These are phyloP conservation scores for Oryctes rhinoceros DNA, from an alignment of 1,140 invertebrate species.

Conservation along the genomic window DNA sequence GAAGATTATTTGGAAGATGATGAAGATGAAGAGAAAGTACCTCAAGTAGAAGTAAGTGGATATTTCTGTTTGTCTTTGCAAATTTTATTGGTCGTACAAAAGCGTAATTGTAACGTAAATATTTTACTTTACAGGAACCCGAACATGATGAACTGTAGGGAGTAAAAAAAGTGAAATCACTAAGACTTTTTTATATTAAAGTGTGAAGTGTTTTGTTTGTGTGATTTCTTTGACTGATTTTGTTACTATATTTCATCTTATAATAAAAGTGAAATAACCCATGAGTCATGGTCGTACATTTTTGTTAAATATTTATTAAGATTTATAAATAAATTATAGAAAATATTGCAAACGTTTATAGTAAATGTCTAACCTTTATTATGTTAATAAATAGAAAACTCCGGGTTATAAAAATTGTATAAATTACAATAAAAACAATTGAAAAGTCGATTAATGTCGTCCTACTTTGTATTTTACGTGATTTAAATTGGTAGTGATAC, in stretches of 20 bases:
- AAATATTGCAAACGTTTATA: conserved; percentile 24
- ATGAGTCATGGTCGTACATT: conserved; percentile 32
- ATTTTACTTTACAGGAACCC: conserved; percentile 57
- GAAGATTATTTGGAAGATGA: conserved; percentile 71
- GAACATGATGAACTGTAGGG: conserved; percentile 62
- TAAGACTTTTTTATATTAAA: conserved; percentile 58
- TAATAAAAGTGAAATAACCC: conserved; percentile 49
- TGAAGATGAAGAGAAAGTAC: conserved; percentile 65
- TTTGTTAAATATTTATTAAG: conserved; percentile 37
- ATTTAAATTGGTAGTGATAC: too few relatives aligned
- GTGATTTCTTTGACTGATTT: conserved; percentile 60
- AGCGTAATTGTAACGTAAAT: neutral
- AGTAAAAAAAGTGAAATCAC: conserved; percentile 47
- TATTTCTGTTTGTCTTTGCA: neutral
- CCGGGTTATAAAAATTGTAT: too few relatives aligned
- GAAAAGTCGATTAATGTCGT: too few relatives aligned
- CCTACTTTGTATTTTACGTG: too few relatives aligned
- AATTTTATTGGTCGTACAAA: neutral
- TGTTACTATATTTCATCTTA: conserved; percentile 50
- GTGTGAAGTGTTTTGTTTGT: conserved; percentile 60
- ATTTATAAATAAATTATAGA: conserved; percentile 36
- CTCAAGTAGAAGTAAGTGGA: conserved; percentile 63
- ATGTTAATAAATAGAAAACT: neutral
- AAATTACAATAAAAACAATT: too few relatives aligned
- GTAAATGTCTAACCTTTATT: neutral